Evolutionary conservation across 2,797 vertebrate species (phyloP).

Genomic region (Hyperoplus immaculatus): DNA sequence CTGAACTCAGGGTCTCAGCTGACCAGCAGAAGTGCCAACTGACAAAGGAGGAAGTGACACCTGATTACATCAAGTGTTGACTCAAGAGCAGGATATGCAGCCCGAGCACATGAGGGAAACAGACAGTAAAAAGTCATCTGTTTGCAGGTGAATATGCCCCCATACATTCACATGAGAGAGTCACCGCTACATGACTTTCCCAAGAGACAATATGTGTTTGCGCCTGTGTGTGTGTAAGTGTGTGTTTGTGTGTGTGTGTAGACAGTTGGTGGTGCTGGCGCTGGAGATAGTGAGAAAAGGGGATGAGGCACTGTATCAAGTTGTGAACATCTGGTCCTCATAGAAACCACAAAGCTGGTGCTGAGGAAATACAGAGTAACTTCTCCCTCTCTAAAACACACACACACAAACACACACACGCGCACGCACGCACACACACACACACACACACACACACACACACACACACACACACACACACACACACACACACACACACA

Average conservation of each 20-base stretch:
- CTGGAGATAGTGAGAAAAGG: slow-evolving; percentile 83
- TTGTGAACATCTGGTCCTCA: slow-evolving; percentile 89
- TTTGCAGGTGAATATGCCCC: slow-evolving; percentile 50
- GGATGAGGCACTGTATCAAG: slow-evolving; percentile 86
- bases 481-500: slow-evolving; percentile 23
- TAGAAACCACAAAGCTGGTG: slow-evolving; percentile 87
- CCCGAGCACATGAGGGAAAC: slow-evolving; percentile 36
- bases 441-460: slow-evolving; percentile 8
- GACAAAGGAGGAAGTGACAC: slow-evolving; percentile 71
- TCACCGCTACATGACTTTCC: slow-evolving; percentile 50
- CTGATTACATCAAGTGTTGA: slow-evolving; percentile 76
- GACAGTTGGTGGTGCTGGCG: slow-evolving; percentile 86
- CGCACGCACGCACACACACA: slow-evolving; percentile 14
- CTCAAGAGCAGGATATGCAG: slow-evolving; percentile 71
- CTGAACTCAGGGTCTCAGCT: slow-evolving; percentile 34
- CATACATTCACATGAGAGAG: slow-evolving; percentile 39
- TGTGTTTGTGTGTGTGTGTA: slow-evolving; percentile 62
- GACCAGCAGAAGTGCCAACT: slow-evolving; percentile 61
- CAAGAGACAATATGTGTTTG: slow-evolving; percentile 56
- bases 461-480: slow-evolving; percentile 15
- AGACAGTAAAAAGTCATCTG: slow-evolving; percentile 51
- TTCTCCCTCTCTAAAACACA: slow-evolving; percentile 55
- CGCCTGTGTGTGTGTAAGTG: slow-evolving; percentile 26
- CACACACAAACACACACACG: slow-evolving; percentile 14
- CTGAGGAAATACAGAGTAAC: slow-evolving; percentile 86